Conservation (phyloP, 2,113 vertebrate species). For the Alexandromys fortis region DNA sequence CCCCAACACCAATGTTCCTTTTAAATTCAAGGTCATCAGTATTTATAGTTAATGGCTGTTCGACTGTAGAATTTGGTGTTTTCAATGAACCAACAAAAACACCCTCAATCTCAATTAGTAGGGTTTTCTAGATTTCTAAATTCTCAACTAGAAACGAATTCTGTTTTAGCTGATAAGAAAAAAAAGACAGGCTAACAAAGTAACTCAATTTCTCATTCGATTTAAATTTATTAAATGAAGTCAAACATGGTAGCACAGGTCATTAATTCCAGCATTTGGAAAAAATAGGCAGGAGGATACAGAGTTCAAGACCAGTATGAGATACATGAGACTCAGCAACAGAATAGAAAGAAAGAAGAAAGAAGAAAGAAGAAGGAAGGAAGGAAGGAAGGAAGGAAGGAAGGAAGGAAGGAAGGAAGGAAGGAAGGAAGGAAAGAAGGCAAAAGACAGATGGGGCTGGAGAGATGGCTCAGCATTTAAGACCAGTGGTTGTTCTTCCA, state of each 20-base stretch:
- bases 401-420: background rate
- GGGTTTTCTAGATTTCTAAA: conserved; percentile 41
- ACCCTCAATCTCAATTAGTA: conserved; percentile 29
- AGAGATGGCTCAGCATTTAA: too few species aligned
- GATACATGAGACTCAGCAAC: background rate
- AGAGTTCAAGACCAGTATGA: background rate
- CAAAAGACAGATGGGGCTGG: too few species aligned
- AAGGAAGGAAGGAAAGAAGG: too few species aligned
- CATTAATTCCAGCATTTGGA: background rate
- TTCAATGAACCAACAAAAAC: conserved; percentile 53
- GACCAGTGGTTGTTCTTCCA: too few species aligned
- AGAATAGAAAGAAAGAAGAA: background rate
- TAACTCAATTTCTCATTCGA: conserved; percentile 28
- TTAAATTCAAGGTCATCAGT: conserved; percentile 37
- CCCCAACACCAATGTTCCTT: background rate
- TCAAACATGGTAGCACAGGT: background rate
- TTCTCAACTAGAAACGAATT: conserved; percentile 38
- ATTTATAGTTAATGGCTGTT: conserved; percentile 58
- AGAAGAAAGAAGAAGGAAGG: too few species aligned
- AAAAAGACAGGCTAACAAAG: background rate
- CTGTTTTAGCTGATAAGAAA: conserved; percentile 41
- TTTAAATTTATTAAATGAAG: conserved; percentile 54
- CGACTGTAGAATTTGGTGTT: conserved; percentile 38
- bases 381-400: accelerated
- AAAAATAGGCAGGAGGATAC: background rate